Base-by-base conservation (phyloP, 1,140 invertebrate species). In the Trialeurodes vaporariorum region DNA sequence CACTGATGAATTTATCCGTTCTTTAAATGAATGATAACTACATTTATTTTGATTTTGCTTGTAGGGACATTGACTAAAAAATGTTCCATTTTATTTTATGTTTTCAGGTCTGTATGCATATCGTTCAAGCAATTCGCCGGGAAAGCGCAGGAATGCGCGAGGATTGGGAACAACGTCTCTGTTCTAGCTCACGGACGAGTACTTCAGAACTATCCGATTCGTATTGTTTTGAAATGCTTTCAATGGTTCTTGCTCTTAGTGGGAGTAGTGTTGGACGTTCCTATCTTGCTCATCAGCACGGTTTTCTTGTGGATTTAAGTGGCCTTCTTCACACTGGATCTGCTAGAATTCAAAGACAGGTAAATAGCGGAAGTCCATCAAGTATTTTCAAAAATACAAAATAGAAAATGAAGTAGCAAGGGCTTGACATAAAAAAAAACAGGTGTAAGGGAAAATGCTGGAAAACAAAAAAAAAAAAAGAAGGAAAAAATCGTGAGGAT, bases 141-240 rank as follows among this genome's bases (percentile, higher is more conserved):
- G 95, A 98, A 79, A 87, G 93, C 0, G 78, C 84, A 62, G 83
- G 90, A 1, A 86, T 94, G 1, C 82, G 89, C 61, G 93, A 97
- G 73, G 92, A 95, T 75, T 97, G 94, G 93, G 93, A 96, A 75
- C 79, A 75, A 1, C 67, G 79, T 25, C 70, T 82, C 0, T 81
- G 78, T 66, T 80, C 77, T 1, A 40, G 23, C 23, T 75, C 77
- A 2, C 77, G 70, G 2, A 77, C 77, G 61, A 81, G 77, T 71
- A 72, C 77, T 2, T 69, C 77, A 1, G 79, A 82, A 74, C 75
- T 83, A 62, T 80, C 87, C 1, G 95, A 98, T 80, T 93, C 92
- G 11, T 98, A 97, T 76, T 98, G 94, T 80, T 98, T 98, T 77
- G 94, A 98, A 81, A 94, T 98, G 91, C 79, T 98, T 9, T 96